These are phyloP conservation scores for Nephrotoma guestfalica DNA, from an alignment of 2,888 invertebrate species.

Conservation along the genomic window DNA sequence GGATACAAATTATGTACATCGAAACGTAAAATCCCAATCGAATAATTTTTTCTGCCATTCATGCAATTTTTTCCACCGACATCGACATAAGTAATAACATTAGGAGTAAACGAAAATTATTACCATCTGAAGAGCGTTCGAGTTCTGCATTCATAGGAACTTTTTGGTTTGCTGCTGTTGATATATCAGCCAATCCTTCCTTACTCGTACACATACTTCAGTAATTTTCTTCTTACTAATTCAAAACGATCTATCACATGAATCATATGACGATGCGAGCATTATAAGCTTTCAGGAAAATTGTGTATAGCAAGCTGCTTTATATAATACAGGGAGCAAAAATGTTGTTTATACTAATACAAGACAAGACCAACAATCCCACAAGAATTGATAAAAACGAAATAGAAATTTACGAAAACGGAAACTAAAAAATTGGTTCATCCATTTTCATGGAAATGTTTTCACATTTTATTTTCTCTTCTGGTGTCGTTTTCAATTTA, in stretches of 20 bases:
- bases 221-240: not conserved
- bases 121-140: not conserved
- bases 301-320: not conserved
- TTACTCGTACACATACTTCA: not conserved
- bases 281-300: not conserved
- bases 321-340: not conserved
- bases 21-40: not conserved
- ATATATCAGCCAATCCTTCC: not conserved
- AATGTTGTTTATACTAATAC: too few relatives aligned
- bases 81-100: not conserved
- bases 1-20: not conserved
- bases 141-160: not conserved
- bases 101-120: not conserved
- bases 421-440: not conserved
- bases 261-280: not conserved
- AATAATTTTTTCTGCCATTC: not conserved
- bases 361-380: not conserved
- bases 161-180: not conserved
- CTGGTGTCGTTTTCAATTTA: not conserved
- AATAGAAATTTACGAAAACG: not conserved
- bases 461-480: not conserved
- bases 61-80: not conserved
- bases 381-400: not conserved
- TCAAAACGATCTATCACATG: not conserved
- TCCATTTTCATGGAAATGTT: not conserved